Base-by-base conservation (phyloP, 1,140 invertebrate genomes). In the Psix sp. region DNA sequence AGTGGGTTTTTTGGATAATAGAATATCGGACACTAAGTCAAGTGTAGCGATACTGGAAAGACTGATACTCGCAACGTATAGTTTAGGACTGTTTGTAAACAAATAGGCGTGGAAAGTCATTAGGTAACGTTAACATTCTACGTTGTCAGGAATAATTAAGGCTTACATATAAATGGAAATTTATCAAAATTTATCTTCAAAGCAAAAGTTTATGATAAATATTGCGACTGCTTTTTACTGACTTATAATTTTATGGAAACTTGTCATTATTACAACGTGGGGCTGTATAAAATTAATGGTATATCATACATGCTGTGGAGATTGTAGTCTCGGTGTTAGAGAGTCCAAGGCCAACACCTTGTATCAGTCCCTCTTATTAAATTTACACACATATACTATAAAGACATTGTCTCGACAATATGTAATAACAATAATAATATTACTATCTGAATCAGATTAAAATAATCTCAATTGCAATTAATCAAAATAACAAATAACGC, bases 331-430 rank as follows among this genome's bases (percentile, higher is more conserved):
- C 70, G 79, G 78, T 82, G 77, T 84, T 81, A 82, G 81, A 79
- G 75, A 80, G 76, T 77, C 81, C 84, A 84, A 84, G 82, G 82
- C 82, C 78, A 84, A 81, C 84, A 84, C 82, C 84, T 74, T 84
- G 78, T 82, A 79, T 81, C 76, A 46, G 49, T 67, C 78, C 79
- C 80, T 78, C 80, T 78, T 43, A 65, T 42, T 48, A 56, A 20
- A 59, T 57, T 57, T 62, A 67, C 35, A 54, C 29, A 16, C 29
- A 31, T 42, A 13, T 17, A 14, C 11, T 26, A 45, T 45, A 57
- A 67, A 63, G 67, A 46, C 40, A 5, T 42, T 39, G 33, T 39
- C 43, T 17, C 20, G n/a, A n/a, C n/a, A n/a, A n/a, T n/a, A n/a
- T 17, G 21, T 11, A 63, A 24, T 38, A 24, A 57, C 39, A 31